Percentiles rank a stretch among this genome's conserved stretches.
Evolutionary conservation across 2,888 invertebrate species (phyloP).

Genomic region (Lycocerus yunnanus): DNA sequence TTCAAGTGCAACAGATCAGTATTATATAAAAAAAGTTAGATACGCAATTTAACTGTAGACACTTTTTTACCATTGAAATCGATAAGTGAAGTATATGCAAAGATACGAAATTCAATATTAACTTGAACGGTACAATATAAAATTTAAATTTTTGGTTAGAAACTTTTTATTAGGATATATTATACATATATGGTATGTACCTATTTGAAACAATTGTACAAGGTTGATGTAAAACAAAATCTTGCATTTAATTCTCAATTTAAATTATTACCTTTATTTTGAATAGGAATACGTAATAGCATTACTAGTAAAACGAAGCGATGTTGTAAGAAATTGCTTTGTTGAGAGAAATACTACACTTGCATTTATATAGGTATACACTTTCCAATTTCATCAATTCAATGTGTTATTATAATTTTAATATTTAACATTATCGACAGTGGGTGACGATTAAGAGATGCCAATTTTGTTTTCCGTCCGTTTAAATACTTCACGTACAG

Average conservation of each 20-base stretch:
- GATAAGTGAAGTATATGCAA: slow-evolving; percentile 15
- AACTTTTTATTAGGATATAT: background rate
- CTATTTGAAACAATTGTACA: background rate
- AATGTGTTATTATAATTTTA: background rate
- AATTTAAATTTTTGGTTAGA: background rate
- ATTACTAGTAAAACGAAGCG: background rate
- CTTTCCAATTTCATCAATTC: background rate
- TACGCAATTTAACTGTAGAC: slow-evolving; percentile 23
- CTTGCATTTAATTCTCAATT: background rate
- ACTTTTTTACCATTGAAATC: slow-evolving; percentile 4
- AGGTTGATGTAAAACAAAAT: background rate
- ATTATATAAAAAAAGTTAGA: slow-evolving; percentile 28
- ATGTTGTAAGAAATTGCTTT: background rate
- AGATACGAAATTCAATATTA: slow-evolving; percentile 12
- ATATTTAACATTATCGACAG: background rate
- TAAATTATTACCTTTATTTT: background rate
- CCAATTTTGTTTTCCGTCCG: background rate
- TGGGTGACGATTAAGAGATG: background rate
- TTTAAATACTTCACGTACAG: background rate
- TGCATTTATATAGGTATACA: too few relatives aligned
- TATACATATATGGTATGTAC: background rate
- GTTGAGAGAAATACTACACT: background rate
- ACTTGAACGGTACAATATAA: background rate
- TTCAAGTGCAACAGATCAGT: slow-evolving; percentile 40
- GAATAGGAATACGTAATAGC: background rate